Evolutionary conservation across 2,113 vertebrate genomes (phyloP).

Genomic region (Heteronetta atricapilla): DNA sequence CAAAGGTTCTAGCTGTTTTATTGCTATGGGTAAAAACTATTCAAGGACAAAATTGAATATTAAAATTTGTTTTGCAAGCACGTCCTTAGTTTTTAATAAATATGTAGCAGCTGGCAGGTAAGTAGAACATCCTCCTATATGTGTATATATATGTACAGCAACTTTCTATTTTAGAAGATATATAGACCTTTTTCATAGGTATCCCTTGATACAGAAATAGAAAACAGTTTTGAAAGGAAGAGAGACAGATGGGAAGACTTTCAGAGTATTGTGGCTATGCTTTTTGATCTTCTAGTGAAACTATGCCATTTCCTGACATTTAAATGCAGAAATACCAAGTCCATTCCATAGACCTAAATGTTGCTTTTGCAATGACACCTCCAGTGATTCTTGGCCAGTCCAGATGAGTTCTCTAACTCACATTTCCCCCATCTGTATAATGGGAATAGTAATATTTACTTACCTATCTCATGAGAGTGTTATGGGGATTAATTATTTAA

Average conservation of each 20-base stretch:
- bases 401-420: neutral
- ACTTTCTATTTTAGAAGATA: slow-evolving; percentile 32
- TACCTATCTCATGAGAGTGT: neutral
- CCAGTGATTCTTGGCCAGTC: neutral
- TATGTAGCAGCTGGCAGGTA: slow-evolving; percentile 40
- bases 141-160: neutral
- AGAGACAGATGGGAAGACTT: neutral
- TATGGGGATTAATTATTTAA: slow-evolving; percentile 42
- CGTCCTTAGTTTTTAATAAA: slow-evolving; percentile 64
- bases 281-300: neutral
- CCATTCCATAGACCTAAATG: neutral
- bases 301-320: neutral
- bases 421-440: neutral
- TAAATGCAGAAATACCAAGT: neutral
- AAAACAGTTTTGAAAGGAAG: slow-evolving; percentile 44
- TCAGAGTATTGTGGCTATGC: neutral
- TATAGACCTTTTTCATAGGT: slow-evolving; percentile 16
- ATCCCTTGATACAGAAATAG: slow-evolving; percentile 21
- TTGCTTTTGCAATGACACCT: neutral
- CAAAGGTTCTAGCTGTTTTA: slow-evolving; percentile 48
- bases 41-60: slow-evolving; percentile 72
- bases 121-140: slow-evolving; percentile 13
- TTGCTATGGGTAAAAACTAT: slow-evolving; percentile 60
- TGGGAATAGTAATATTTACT: neutral
- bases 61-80: slow-evolving; percentile 69